phyloP scores from a whole-genome alignment of 2,888 invertebrate species.

The Xanthia icteritia region DNA sequence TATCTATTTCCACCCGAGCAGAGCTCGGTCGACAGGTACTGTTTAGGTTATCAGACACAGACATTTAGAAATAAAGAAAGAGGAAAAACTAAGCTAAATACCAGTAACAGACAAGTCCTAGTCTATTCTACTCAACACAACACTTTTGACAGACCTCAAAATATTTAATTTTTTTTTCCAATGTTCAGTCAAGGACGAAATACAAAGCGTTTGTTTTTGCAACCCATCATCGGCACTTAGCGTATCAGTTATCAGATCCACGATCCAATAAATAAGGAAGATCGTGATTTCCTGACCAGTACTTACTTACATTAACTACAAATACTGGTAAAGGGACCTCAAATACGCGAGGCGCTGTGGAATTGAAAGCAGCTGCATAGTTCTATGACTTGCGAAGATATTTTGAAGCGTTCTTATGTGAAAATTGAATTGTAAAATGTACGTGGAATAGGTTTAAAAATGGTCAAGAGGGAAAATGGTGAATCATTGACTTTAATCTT shows the following conservation, averaged over 20 bases:
- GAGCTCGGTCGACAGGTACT: too few relatives aligned
- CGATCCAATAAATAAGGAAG: conserved; percentile 72
- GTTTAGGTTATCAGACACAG: too few relatives aligned
- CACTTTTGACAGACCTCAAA: conserved; percentile 36
- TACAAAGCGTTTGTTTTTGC: conserved; percentile 62
- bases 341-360: conserved; percentile 24
- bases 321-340: conserved; percentile 34
- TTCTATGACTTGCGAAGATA: background rate
- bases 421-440: background rate
- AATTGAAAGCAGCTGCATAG: conserved; percentile 17
- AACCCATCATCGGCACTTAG: conserved; percentile 67
- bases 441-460: too few relatives aligned
- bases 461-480: too few relatives aligned
- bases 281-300: conserved; percentile 71
- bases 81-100: conserved; percentile 3
- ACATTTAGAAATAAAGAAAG: background rate
- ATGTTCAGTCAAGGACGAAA: conserved; percentile 55
- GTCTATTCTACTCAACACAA: conserved; percentile 22
- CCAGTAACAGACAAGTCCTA: background rate
- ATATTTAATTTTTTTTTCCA: conserved; percentile 44
- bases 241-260: conserved; percentile 72
- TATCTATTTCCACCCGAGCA: too few relatives aligned
- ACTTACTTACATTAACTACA: conserved; percentile 42
- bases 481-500: too few relatives aligned
- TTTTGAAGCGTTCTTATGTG: conserved; percentile 3